Percentiles rank a stretch among this genome's conserved stretches.
phyloP scores from a whole-genome alignment of 2,113 vertebrate species.

The Melanerpes formicivorus region DNA sequence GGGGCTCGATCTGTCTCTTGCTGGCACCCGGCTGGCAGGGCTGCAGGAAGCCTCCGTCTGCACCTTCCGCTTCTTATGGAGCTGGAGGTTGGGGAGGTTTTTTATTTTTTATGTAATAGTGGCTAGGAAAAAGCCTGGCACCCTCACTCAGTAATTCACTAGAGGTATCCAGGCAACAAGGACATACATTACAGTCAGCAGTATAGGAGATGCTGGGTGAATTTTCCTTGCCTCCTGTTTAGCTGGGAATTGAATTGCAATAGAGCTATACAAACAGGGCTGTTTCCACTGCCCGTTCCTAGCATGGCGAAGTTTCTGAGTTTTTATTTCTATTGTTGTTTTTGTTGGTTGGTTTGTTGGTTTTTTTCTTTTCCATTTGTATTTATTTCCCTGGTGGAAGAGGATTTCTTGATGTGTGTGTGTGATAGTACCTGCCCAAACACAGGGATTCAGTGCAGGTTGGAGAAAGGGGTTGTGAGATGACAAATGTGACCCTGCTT shows the following conservation, averaged over 20 bases:
- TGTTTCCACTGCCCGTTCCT: neutral
- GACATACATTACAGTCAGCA: slow-evolving; percentile 20
- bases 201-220: neutral
- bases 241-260: neutral
- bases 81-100: slow-evolving; percentile 7
- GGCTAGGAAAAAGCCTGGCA: neutral
- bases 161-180: slow-evolving; percentile 49
- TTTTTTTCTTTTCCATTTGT: neutral
- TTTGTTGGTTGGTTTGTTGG: neutral
- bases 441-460: neutral
- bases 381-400: neutral
- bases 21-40: neutral
- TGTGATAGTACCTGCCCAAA: neutral
- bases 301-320: neutral
- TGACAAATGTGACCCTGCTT: neutral
- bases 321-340: too few species aligned
- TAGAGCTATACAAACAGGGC: neutral
- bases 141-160: neutral
- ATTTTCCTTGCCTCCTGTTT: slow-evolving; percentile 28
- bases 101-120: slow-evolving; percentile 39
- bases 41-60: neutral
- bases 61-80: neutral
- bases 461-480: neutral
- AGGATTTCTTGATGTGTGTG: neutral
- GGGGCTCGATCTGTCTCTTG: slow-evolving; percentile 29